A percentile compares a stretch with the other conserved stretches of the same genome.
phyloP scores from a whole-genome alignment of 2,888 invertebrate species.

The Eristalinus aeneus region DNA sequence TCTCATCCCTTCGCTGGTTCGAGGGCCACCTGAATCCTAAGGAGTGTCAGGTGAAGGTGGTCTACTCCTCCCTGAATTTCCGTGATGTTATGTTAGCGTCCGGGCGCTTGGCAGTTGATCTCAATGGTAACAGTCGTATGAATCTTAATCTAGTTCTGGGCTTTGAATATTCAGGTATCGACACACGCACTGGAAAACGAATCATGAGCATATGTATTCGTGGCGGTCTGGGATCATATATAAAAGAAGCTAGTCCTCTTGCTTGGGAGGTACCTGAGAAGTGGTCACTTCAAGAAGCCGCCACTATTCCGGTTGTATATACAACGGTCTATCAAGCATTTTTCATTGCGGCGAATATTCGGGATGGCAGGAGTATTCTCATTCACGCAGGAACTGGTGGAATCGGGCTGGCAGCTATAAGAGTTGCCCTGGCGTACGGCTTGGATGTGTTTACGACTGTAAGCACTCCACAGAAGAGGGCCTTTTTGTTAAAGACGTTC shows the following conservation, averaged over 20 bases:
- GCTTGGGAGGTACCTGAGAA: constrained; percentile 86
- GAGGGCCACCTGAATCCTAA: constrained; percentile 84
- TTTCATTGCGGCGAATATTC: constrained; percentile 76
- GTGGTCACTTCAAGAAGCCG: constrained; percentile 89
- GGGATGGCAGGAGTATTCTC: constrained; percentile 80
- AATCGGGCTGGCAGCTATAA: constrained; percentile 90
- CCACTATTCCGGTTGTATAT: constrained; percentile 90
- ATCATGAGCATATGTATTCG: constrained; percentile 84
- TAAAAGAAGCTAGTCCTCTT: constrained; percentile 74
- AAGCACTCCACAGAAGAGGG: constrained; percentile 84
- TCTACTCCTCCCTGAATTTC: constrained; percentile 93
- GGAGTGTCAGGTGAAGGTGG: constrained; percentile 81
- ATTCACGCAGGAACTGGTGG: constrained; percentile 86
- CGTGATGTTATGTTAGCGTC: constrained; percentile 97
- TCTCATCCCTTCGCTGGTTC: constrained; percentile 92
- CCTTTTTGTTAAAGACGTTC: constrained; percentile 83
- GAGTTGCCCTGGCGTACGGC: constrained; percentile 84
- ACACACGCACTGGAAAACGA: constrained; percentile 82
- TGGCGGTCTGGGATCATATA: constrained; percentile 82
- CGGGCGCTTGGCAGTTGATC: constrained; percentile 92
- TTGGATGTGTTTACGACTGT: constrained; percentile 88
- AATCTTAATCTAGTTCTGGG: constrained; percentile 86
- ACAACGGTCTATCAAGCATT: constrained; percentile 84
- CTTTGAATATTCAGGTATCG: constrained; percentile 85
- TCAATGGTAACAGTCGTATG: constrained; percentile 85